Base-by-base conservation (phyloP, 2,797 vertebrate genomes). In the Varecia variegata region DNA sequence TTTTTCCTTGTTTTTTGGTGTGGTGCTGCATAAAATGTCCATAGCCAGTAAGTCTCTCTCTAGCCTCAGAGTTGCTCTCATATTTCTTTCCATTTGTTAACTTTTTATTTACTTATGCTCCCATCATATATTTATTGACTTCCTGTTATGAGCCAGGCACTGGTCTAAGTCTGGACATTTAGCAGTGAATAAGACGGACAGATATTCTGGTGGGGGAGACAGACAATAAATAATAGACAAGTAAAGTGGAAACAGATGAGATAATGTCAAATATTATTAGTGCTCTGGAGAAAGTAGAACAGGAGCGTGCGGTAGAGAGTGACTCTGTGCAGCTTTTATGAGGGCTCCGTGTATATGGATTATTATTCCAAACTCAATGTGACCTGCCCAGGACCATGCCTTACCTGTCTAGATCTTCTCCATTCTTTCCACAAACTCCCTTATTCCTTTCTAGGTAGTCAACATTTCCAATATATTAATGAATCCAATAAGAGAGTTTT, bases 251-350 rank as follows among this genome's bases (percentile, higher is more conserved):
- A 95, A 92, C 35, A 52, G 80, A 95, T 71, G 74, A 92, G 56
- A 88, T 94, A 77, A 95, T 74, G 62, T 94, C 91, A 90, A 89
- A 52, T 60, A 32, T 65, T 38, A 43, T 60, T 73, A 90, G 38
- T 71, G 30, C 6, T 67, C 15, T 84, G 50, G 82, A 43, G 73
- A 79, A 96, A 79, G 89, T 4, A 65, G 32, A 85, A 45, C 35
- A 32, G 74, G 27, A 38, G 25, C 67, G 45, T 30, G 27, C 52
- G 67, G 21, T 40, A 9, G 43, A 86, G 32, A 56, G 84, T 21
- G 54, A 90, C 68, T 56, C n/a, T 35, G 70, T 62, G 43, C 25
- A 50, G 20, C 52, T 89, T 94, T 95, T 67, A 50, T 60, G 52
- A 58, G 65, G 77, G 12, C 56, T 71, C 32, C 38, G 12, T 32